phyloP scores from a whole-genome alignment of 2,113 vertebrate genomes.

The Hippopotamus amphibius region DNA sequence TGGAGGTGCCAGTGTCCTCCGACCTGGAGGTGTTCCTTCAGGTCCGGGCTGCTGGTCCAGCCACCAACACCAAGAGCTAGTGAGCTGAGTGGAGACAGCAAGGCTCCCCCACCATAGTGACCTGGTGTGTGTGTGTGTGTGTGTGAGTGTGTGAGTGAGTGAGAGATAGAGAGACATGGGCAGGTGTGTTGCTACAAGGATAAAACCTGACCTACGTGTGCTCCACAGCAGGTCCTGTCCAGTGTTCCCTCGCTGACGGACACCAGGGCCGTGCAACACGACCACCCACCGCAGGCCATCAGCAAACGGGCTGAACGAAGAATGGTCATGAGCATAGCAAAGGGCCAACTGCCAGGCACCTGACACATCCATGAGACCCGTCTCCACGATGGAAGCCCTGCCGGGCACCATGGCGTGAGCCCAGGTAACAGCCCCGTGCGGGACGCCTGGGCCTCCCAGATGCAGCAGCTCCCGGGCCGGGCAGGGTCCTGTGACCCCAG shows the following conservation, averaged over 20 bases:
- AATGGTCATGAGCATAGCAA: accelerated
- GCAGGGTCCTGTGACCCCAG: too few relatives aligned
- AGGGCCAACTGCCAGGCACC: background rate
- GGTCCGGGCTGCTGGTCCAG: background rate
- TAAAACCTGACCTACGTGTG: accelerated
- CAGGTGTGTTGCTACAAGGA: background rate
- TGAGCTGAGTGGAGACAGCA: background rate
- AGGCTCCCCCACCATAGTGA: background rate
- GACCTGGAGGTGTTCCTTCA: background rate
- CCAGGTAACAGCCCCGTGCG: background rate
- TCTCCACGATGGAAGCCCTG: accelerated
- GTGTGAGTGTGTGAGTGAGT: background rate
- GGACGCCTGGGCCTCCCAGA: background rate
- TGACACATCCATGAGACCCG: background rate
- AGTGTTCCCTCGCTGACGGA: accelerated
- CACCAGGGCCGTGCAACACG: accelerated
- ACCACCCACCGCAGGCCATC: accelerated
- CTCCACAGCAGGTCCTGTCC: background rate
- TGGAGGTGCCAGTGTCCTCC: background rate
- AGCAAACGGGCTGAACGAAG: accelerated
- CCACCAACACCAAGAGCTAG: background rate
- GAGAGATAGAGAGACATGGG: background rate
- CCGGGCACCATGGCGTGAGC: accelerated
- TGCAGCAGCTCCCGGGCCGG: accelerated
- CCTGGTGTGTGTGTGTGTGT: background rate